phyloP scores from a whole-genome alignment of 2,888 invertebrate species.

The Leucozona laternaria region DNA sequence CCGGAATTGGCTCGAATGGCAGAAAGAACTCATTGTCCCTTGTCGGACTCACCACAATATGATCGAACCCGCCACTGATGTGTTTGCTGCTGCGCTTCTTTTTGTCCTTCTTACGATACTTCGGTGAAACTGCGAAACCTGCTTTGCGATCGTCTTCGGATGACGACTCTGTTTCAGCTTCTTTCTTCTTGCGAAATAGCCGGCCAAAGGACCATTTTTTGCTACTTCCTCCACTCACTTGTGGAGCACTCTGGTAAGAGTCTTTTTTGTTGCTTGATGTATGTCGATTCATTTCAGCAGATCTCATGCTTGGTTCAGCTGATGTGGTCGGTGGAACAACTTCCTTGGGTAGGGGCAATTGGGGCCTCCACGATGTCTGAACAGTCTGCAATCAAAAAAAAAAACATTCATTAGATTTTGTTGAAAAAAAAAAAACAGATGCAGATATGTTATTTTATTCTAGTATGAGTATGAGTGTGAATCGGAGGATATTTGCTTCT shows the following conservation, averaged over 20 bases:
- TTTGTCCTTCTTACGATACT: slow-evolving; percentile 81
- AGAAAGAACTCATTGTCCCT: slow-evolving; percentile 84
- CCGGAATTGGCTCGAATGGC: slow-evolving; percentile 80
- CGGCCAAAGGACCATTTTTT: slow-evolving; percentile 93
- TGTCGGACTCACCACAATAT: slow-evolving; percentile 85
- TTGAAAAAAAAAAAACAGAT: background rate
- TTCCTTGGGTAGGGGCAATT: slow-evolving; percentile 83
- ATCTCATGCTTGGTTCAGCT: slow-evolving; percentile 72
- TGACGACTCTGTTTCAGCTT: slow-evolving; percentile 83
- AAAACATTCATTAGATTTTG: slow-evolving; percentile 12
- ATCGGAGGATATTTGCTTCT: background rate
- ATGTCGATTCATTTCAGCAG: slow-evolving; percentile 77
- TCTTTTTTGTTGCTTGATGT: slow-evolving; percentile 73
- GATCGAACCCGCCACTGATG: slow-evolving; percentile 87
- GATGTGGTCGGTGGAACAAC: slow-evolving; percentile 79
- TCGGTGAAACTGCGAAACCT: slow-evolving; percentile 81
- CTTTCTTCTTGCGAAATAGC: slow-evolving; percentile 90
- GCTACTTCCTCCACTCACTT: slow-evolving; percentile 78
- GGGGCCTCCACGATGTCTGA: slow-evolving; percentile 83
- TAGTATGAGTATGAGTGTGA: background rate
- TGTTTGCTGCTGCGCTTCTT: slow-evolving; percentile 85
- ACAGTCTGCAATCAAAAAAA: slow-evolving; percentile 80
- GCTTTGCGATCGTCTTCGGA: slow-evolving; percentile 84
- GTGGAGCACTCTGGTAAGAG: slow-evolving; percentile 84
- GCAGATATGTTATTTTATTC: background rate